Base-by-base conservation (phyloP, 2,113 vertebrate species). In the Oryzias javanicus region DNA sequence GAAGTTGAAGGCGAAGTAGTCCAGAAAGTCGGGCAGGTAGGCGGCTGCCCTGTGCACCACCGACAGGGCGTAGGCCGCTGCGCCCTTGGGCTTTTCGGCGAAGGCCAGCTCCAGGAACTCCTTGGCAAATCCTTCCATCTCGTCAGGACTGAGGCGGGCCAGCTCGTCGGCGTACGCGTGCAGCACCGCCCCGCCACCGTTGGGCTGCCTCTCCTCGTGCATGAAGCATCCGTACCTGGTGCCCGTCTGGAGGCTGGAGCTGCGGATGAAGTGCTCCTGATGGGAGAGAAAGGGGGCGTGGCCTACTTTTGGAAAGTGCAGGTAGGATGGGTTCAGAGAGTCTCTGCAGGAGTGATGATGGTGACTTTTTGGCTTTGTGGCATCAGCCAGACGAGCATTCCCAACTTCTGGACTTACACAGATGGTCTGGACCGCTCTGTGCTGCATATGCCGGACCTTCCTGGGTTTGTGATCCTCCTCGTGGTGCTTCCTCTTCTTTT, bases 1-100 rank as follows among this genome's bases (percentile, higher is more conserved):
- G 60, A 98, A 99, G 88, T 97, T 99, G 83, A 98, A 99, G 88
- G 96, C 95, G 88, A 99, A 99, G 80, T 99, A 99, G 87, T 98
- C 96, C 89, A 99, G 89, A 88, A 99, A 99, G 90, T 99, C 96
- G 13, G 97, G 97, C 58, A 99, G 91, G 80, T 96, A 98, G 41
- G 94, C 90, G 68, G 97, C 96, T 4, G 96, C 95, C 12, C 95
- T 91, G 2, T 99, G 97, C 57, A 99, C 94, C 89, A 99, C 94
- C 5, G 96, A 92, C 82, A 99, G 88, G 27, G 96, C 95, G 47
- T 98, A 98, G 42, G 91, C 90, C 25, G 95, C 94, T 17, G 96
- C 94, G 42, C 94, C 95, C 85, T 91, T 93, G 42, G 93, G 92
- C 7, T 92, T 94, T 89, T 99, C 97, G 17, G 90, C 91, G 76